phyloP scores from a whole-genome alignment of 2,113 vertebrate genomes.

The Phalacrocorax carbo region DNA sequence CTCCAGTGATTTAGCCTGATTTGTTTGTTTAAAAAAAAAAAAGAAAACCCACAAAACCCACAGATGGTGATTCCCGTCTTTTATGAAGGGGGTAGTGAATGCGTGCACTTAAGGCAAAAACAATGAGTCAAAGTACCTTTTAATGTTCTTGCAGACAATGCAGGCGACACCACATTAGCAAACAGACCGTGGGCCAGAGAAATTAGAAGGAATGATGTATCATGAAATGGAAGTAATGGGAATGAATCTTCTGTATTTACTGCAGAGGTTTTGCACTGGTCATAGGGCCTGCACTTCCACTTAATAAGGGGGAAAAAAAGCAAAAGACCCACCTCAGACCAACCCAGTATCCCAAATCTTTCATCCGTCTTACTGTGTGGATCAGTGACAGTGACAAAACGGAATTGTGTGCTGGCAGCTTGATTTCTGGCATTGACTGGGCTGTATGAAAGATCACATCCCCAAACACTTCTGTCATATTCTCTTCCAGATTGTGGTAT shows the following conservation, averaged over 20 bases:
- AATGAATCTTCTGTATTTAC: neutral
- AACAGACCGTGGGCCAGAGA: neutral
- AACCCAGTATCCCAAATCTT: neutral
- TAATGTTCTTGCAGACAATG: neutral
- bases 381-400: conserved; percentile 37
- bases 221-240: neutral
- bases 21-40: conserved; percentile 60
- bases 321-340: neutral
- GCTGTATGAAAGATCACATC: conserved; percentile 23
- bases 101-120: conserved; percentile 7
- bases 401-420: neutral
- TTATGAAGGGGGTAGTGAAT: neutral
- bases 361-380: neutral
- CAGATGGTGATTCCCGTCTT: neutral
- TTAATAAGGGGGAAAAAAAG: neutral
- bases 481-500: conserved; percentile 27
- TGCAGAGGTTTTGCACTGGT: neutral
- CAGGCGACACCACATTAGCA: neutral
- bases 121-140: neutral
- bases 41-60: neutral
- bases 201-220: neutral
- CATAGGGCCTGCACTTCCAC: neutral
- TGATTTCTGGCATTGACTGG: conserved; percentile 26
- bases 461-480: conserved; percentile 32
- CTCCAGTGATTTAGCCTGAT: conserved; percentile 65